phyloP scores from a whole-genome alignment of 2,888 invertebrate genomes.

The Protophormia terraenovae region DNA sequence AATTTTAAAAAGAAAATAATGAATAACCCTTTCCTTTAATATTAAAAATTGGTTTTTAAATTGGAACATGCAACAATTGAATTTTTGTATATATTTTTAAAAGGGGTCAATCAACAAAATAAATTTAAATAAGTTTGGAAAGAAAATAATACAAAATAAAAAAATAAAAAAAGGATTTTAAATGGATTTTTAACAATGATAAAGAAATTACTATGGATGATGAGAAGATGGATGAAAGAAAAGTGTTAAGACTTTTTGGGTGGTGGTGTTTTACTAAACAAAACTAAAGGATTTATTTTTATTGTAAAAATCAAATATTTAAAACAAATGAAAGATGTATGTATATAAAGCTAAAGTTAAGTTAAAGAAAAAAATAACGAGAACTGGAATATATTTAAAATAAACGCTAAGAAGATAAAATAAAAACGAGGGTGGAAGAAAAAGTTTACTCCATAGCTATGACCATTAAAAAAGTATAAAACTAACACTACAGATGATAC shows the following conservation, averaged over 20 bases:
- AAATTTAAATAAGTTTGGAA: background rate
- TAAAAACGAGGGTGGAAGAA: too few species aligned
- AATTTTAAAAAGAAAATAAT: slow-evolving; percentile 16
- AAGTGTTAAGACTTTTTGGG: slow-evolving; percentile 1
- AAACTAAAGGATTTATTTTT: slow-evolving; percentile 30
- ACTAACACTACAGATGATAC: too few species aligned
- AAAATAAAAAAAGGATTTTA: slow-evolving; percentile 42
- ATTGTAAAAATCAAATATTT: slow-evolving; percentile 45
- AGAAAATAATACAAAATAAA: slow-evolving; percentile 60
- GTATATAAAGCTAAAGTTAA: background rate
- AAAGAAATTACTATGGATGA: background rate
- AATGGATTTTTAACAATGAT: slow-evolving; percentile 53
- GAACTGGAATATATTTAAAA: background rate
- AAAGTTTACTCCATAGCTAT: too few species aligned
- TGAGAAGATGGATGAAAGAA: background rate
- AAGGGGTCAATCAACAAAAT: slow-evolving; percentile 43
- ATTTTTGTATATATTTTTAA: slow-evolving; percentile 24
- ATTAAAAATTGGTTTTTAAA: background rate
- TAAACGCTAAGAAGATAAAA: background rate
- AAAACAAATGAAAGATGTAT: slow-evolving; percentile 25
- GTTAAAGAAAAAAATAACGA: slow-evolving; percentile 8
- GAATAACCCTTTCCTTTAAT: background rate
- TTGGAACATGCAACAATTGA: slow-evolving; percentile 21
- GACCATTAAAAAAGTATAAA: too few species aligned
- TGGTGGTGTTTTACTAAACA: background rate